A percentile compares a stretch with the other conserved stretches of the same genome.
Conservation (phyloP, 1,140 invertebrate species). For the Leptonema lineaticorne region DNA sequence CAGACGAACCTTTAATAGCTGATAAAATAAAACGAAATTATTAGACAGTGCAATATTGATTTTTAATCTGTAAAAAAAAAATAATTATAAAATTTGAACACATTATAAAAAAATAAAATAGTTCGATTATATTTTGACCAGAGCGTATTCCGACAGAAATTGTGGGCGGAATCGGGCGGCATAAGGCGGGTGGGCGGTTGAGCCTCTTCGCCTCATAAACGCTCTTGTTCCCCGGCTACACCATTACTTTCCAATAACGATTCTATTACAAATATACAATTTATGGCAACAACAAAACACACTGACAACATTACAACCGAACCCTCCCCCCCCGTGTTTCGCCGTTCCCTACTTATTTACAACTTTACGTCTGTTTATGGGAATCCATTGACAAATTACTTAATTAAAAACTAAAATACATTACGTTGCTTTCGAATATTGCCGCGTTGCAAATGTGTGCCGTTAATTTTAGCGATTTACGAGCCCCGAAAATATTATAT, state of each 20-base stretch:
- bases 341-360: not conserved
- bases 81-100: too few relatives aligned
- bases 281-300: slow-evolving; percentile 25
- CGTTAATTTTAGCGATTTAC: not conserved
- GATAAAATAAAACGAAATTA: too few relatives aligned
- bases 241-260: slow-evolving; percentile 31
- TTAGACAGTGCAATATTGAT: too few relatives aligned
- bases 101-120: too few relatives aligned
- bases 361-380: too few relatives aligned
- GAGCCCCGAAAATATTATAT: too few relatives aligned
- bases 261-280: slow-evolving; percentile 31
- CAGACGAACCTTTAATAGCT: too few relatives aligned
- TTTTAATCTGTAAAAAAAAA: too few relatives aligned
- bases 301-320: slow-evolving; percentile 16
- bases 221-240: slow-evolving; percentile 20
- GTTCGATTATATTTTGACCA: not conserved
- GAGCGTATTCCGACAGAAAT: not conserved
- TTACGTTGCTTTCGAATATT: not conserved
- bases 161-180: slow-evolving; percentile 4
- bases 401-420: too few relatives aligned
- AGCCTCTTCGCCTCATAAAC: slow-evolving; percentile 23
- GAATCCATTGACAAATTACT: too few relatives aligned
- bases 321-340: not conserved
- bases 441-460: not conserved
- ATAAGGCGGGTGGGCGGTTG: not conserved